These are phyloP conservation scores for Oreonectes daqikongensis DNA, from an alignment of 2,797 vertebrate genomes.

Conservation along the genomic window DNA sequence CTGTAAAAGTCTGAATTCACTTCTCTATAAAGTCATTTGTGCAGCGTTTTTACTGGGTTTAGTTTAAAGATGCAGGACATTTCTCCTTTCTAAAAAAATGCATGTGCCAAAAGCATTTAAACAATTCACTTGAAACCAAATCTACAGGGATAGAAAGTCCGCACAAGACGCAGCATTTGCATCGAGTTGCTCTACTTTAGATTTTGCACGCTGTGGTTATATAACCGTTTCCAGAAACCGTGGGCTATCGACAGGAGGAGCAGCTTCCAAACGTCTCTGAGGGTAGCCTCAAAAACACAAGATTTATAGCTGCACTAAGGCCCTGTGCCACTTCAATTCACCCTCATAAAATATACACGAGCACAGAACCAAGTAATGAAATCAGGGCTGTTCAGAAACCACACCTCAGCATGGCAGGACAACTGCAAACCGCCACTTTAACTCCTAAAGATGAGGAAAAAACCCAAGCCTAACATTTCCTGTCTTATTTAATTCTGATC, in stretches of 20 bases:
- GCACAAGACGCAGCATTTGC: conserved; percentile 44
- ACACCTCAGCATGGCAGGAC: conserved; percentile 32
- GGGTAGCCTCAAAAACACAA: conserved; percentile 55
- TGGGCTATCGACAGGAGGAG: conserved; percentile 49
- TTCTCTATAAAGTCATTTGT: no score
- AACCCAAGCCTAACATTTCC: background rate
- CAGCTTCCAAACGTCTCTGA: conserved; percentile 53
- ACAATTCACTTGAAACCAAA: conserved; percentile 31
- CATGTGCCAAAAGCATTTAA: conserved; percentile 37
- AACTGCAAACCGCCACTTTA: conserved; percentile 20
- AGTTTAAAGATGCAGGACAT: conserved; percentile 29
- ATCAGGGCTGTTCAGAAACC: conserved; percentile 29
- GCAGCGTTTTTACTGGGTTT: conserved; percentile 23
- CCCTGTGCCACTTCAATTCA: conserved; percentile 44
- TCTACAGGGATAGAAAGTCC: background rate
- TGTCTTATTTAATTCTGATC: conserved; percentile 24
- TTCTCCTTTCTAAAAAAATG: conserved; percentile 1
- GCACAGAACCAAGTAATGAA: conserved; percentile 40
- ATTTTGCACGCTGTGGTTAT: conserved; percentile 50
- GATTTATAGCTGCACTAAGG: conserved; percentile 56
- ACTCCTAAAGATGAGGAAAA: conserved; percentile 31
- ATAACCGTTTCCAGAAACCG: conserved; percentile 60
- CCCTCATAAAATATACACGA: conserved; percentile 47
- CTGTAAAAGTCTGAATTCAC: background rate
- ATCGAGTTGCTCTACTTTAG: conserved; percentile 39